These are phyloP conservation scores for Chaetura pelagica DNA, from an alignment of 2,113 vertebrate genomes.

Conservation along the genomic window DNA sequence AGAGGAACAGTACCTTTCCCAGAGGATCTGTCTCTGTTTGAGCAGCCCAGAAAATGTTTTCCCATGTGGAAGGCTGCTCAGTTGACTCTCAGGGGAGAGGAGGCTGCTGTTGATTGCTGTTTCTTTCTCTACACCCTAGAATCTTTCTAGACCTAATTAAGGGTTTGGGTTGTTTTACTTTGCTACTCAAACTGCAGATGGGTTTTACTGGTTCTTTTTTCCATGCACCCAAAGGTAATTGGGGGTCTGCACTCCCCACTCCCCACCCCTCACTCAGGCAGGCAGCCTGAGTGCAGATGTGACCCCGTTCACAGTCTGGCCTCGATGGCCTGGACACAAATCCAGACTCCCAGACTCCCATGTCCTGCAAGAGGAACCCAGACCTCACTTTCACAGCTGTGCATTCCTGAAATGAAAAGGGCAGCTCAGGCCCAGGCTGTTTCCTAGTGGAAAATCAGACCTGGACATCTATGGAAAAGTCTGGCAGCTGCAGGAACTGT, in stretches of 20 bases:
- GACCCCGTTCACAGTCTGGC: accelerated
- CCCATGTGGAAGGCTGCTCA: not conserved
- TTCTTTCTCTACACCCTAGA: not conserved
- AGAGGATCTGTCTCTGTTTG: not conserved
- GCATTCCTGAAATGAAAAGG: constrained; percentile 33
- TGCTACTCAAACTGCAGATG: not conserved
- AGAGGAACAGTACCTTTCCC: not conserved
- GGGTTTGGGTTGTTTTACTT: not conserved
- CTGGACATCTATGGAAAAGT: not conserved
- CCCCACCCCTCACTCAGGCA: not conserved
- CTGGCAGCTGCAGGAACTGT: not conserved
- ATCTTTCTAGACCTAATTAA: not conserved
- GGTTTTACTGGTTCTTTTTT: not conserved
- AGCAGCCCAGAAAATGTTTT: not conserved
- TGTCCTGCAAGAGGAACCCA: not conserved
- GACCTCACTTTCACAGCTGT: constrained; percentile 15
- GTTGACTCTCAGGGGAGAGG: not conserved
- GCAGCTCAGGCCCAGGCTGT: not conserved
- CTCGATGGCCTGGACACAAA: not conserved
- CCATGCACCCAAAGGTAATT: accelerated
- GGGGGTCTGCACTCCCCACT: not conserved
- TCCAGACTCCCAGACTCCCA: not conserved
- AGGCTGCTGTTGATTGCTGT: not conserved
- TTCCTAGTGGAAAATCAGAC: not conserved
- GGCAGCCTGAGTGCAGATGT: accelerated